Percentiles rank a stretch among this genome's conserved stretches.
These are phyloP conservation scores for Hyles lineata DNA, from an alignment of 2,888 invertebrate genomes.

Conservation along the genomic window DNA sequence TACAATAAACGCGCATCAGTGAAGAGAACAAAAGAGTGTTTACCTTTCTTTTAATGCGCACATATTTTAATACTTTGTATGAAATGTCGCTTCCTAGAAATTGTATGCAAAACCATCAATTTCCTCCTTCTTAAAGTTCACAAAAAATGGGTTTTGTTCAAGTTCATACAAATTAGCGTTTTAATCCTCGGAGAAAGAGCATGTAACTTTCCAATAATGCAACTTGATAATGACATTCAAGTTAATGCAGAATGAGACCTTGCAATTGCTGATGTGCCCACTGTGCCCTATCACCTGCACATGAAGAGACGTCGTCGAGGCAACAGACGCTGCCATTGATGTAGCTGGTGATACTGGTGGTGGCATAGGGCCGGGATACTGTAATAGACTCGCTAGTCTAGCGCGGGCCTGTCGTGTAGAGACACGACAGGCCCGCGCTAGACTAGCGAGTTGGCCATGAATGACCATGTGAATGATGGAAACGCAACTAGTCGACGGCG, in stretches of 20 bases:
- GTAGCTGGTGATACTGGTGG: no score
- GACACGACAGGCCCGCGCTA: no score
- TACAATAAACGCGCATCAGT: background rate
- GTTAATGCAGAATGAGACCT: background rate
- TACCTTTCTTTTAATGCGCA: constrained; percentile 18
- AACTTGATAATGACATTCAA: background rate
- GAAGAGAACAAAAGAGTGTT: constrained; percentile 13
- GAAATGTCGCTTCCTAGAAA: constrained; percentile 24
- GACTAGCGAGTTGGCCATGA: no score
- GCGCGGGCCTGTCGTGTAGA: no score
- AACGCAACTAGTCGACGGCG: no score
- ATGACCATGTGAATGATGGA: no score
- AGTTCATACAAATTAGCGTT: background rate
- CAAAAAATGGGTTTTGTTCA: background rate
- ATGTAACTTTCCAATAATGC: background rate
- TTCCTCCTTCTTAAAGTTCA: constrained; percentile 24
- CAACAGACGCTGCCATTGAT: no score
- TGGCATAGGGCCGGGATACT: no score
- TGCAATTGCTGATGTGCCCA: no score
- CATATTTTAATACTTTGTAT: constrained; percentile 4
- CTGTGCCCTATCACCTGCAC: no score
- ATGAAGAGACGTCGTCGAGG: no score
- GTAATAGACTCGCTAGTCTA: no score
- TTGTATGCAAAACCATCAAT: constrained; percentile 4
- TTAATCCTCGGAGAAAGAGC: background rate